Conservation (phyloP, 1,140 invertebrate species). For the Dinoponera quadriceps region DNA sequence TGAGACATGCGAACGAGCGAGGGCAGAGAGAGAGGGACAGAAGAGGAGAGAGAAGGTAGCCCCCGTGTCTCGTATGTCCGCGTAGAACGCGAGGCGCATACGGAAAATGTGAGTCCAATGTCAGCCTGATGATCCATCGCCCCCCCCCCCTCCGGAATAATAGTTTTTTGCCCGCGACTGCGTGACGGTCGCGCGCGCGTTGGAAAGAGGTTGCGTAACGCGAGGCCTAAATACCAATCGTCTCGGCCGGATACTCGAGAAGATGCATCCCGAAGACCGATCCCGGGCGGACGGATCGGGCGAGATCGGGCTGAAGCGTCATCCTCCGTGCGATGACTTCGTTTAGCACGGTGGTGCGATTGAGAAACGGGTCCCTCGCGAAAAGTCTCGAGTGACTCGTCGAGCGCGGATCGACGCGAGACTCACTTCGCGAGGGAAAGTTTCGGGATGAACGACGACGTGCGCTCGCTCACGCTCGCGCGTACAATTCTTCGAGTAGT, state of each 20-base stretch:
- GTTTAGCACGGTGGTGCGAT: slow-evolving; percentile 16
- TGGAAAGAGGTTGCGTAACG: slow-evolving; percentile 65
- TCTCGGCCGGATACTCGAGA: slow-evolving; percentile 1
- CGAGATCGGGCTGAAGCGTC: no score
- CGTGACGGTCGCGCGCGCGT: slow-evolving; percentile 58
- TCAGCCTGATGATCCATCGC: slow-evolving; percentile 64
- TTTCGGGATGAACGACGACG: neutral
- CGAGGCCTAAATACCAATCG: slow-evolving; percentile 73
- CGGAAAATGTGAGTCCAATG: slow-evolving; percentile 76
- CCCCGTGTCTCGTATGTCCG: slow-evolving; percentile 5
- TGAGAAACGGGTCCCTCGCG: neutral
- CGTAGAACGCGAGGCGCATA: slow-evolving; percentile 73
- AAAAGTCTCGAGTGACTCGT: neutral
- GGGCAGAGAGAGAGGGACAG: neutral
- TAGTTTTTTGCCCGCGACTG: slow-evolving; percentile 62
- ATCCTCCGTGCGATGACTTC: neutral
- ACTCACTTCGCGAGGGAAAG: slow-evolving; percentile 1
- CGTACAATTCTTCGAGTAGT: neutral
- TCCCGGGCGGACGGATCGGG: no score
- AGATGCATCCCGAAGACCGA: slow-evolving; percentile 58
- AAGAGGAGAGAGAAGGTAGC: neutral
- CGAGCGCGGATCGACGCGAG: neutral
- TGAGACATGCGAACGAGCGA: neutral
- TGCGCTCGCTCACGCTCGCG: no score
- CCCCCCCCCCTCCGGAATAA: slow-evolving; percentile 53